A percentile compares a stretch with the other conserved stretches of the same genome.
Evolutionary conservation across 2,797 vertebrate species (phyloP).

Genomic region (Dendrocincla fuliginosa): DNA sequence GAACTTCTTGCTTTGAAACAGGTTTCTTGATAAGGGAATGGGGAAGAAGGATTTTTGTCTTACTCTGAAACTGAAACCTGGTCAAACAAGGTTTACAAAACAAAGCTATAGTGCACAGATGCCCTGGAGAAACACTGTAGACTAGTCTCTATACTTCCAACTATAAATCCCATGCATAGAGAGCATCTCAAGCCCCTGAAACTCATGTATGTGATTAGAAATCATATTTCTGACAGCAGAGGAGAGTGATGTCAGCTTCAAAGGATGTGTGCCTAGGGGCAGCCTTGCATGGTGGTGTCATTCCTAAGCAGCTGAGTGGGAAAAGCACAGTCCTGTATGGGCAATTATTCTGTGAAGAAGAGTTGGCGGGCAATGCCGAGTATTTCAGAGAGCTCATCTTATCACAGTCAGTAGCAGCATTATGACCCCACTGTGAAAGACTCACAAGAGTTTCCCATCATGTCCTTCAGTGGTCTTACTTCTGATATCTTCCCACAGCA

Average conservation of each 20-base stretch:
- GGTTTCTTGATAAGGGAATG: background rate
- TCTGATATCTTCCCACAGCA: background rate
- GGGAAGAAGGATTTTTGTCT: background rate
- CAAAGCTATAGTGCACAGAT: background rate
- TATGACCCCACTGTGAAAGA: background rate
- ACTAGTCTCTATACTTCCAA: background rate
- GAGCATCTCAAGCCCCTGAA: background rate
- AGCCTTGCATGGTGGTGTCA: background rate
- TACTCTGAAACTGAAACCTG: background rate
- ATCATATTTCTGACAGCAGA: background rate
- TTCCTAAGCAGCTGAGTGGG: background rate
- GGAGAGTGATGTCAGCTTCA: background rate
- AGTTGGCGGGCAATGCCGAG: background rate
- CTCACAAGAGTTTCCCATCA: background rate
- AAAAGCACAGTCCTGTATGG: background rate
- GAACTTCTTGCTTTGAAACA: background rate
- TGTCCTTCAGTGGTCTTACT: background rate
- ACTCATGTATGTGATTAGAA: background rate
- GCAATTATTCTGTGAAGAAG: background rate
- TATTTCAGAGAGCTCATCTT: background rate
- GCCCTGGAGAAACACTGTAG: background rate
- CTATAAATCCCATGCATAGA: background rate
- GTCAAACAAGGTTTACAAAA: background rate
- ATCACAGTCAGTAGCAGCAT: background rate
- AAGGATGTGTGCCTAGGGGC: accelerated